Percentiles rank a stretch among this genome's conserved stretches.
Evolutionary conservation across 2,113 vertebrate species (phyloP).

Genomic region (Ptyas mucosa): DNA sequence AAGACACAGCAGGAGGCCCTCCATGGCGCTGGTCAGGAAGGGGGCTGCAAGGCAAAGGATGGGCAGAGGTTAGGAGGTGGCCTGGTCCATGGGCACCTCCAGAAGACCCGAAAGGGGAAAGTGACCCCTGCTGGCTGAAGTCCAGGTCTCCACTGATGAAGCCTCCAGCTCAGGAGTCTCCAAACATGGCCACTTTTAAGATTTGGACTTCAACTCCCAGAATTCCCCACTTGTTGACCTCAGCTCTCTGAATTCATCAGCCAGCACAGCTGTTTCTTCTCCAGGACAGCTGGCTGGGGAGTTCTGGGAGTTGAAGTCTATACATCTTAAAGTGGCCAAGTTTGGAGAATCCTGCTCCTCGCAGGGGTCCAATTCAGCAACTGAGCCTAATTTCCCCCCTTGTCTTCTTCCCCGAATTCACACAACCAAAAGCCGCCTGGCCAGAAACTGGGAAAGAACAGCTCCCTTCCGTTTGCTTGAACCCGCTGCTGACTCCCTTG

Average conservation of each 20-base stretch:
- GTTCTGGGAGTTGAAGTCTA: too few relatives aligned
- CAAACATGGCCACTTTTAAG: not conserved
- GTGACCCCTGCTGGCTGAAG: not conserved
- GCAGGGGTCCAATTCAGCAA: not conserved
- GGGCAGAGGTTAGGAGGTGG: not conserved
- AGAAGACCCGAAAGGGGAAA: not conserved
- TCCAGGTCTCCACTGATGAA: not conserved
- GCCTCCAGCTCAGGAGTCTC: not conserved
- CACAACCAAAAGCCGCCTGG: not conserved
- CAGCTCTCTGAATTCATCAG: not conserved
- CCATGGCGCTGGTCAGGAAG: conserved; percentile 69
- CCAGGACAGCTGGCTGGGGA: too few relatives aligned
- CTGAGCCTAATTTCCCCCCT: not conserved
- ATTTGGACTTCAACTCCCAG: not conserved
- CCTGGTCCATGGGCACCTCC: not conserved
- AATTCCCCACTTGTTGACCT: not conserved
- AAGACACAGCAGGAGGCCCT: conserved; percentile 79
- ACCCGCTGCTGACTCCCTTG: not conserved
- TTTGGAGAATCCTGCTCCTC: not conserved
- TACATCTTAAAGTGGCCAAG: not conserved
- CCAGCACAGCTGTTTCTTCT: too few relatives aligned
- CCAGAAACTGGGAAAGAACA: not conserved
- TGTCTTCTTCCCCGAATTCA: not conserved
- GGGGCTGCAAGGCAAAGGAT: conserved; percentile 36
- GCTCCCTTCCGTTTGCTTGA: not conserved